A percentile compares a stretch with the other conserved stretches of the same genome.
These are phyloP conservation scores for Psilanteris sp. DNA, from an alignment of 1,140 invertebrate genomes.

Conservation along the genomic window DNA sequence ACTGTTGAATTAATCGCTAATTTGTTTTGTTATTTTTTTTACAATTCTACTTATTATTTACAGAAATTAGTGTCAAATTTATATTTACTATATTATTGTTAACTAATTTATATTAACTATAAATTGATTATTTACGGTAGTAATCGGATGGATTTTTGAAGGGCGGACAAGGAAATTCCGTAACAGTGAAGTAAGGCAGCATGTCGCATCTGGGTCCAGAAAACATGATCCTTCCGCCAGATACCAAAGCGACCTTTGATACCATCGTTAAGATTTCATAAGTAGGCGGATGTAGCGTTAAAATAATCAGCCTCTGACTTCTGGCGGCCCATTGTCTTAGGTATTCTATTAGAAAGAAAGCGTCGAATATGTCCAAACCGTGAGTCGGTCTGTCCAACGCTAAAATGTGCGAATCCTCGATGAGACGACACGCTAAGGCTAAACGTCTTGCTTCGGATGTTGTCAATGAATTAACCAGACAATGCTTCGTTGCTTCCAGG, in stretches of 20 bases:
- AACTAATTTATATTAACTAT: too few species aligned
- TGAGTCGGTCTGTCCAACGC: slow-evolving; percentile 93
- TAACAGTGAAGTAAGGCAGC: slow-evolving; percentile 94
- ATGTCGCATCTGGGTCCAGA: slow-evolving; percentile 93
- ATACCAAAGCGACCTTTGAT: slow-evolving; percentile 90
- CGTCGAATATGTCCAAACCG: slow-evolving; percentile 97
- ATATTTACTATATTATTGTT: too few species aligned
- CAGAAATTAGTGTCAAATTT: too few species aligned
- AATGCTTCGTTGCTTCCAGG: slow-evolving; percentile 87
- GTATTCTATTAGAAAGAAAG: slow-evolving; percentile 96
- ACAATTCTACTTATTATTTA: too few species aligned
- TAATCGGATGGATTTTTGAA: slow-evolving; percentile 98
- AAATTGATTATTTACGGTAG: slow-evolving; percentile 85
- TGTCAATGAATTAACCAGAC: slow-evolving; percentile 86
- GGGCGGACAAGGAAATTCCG: slow-evolving; percentile 96
- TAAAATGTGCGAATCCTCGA: slow-evolving; percentile 91
- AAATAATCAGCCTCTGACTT: slow-evolving; percentile 89
- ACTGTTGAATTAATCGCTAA: too few species aligned
- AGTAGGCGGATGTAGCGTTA: slow-evolving; percentile 95
- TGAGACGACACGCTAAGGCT: slow-evolving; percentile 91
- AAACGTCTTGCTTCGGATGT: slow-evolving; percentile 91
- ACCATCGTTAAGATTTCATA: slow-evolving; percentile 98
- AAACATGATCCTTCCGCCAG: slow-evolving; percentile 93
- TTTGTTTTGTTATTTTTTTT: too few species aligned
- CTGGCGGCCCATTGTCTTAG: slow-evolving; percentile 94